Evolutionary conservation across 2,888 invertebrate species (phyloP).

Genomic region (Diloba caeruleocephala): DNA sequence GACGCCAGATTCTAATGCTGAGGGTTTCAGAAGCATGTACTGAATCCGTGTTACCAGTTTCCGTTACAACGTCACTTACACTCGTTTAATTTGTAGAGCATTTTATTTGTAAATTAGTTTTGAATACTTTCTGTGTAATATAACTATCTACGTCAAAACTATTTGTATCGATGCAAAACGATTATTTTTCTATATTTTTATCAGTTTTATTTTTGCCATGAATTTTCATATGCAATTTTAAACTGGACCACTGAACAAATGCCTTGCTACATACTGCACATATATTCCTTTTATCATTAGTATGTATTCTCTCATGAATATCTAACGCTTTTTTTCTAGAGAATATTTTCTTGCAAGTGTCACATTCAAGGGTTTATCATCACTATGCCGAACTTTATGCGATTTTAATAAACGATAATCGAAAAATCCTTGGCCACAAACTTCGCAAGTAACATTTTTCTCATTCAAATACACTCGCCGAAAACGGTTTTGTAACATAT

Average conservation of each 20-base stretch:
- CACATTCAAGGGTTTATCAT: constrained; percentile 42
- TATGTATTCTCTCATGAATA: constrained; percentile 52
- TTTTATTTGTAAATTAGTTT: too few relatives aligned
- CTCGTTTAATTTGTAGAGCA: too few relatives aligned
- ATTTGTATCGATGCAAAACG: too few relatives aligned
- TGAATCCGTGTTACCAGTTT: too few relatives aligned
- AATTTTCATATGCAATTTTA: constrained; percentile 6
- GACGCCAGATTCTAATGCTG: too few relatives aligned
- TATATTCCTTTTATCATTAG: constrained; percentile 56
- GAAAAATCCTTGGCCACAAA: constrained; percentile 63
- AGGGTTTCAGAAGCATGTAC: too few relatives aligned
- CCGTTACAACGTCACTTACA: too few relatives aligned
- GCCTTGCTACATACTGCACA: constrained; percentile 61
- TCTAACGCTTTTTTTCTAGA: constrained; percentile 25
- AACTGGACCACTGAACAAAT: constrained; percentile 39
- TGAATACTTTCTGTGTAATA: too few relatives aligned
- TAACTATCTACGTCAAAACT: too few relatives aligned
- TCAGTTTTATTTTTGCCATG: background rate
- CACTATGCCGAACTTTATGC: constrained; percentile 58
- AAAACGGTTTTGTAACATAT: constrained; percentile 44
- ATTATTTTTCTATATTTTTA: too few relatives aligned
- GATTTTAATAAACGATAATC: constrained; percentile 47
- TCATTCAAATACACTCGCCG: constrained; percentile 62
- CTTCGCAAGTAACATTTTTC: constrained; percentile 59
- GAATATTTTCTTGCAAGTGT: constrained; percentile 44